Base-by-base conservation (phyloP, 2,797 vertebrate genomes). In the Diplodus sargus region DNA sequence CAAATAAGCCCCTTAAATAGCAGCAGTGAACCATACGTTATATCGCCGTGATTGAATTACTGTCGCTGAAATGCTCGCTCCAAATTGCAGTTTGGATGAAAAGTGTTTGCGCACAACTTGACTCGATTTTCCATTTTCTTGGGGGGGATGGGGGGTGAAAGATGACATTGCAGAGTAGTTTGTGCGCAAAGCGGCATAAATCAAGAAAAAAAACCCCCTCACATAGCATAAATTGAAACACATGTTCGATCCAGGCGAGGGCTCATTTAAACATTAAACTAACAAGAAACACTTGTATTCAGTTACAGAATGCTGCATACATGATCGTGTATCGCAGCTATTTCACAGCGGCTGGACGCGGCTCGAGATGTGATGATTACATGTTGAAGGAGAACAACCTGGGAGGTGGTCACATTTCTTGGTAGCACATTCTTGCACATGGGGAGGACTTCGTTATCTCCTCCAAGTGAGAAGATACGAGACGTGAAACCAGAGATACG, bases 151-250 rank as follows among this genome's bases (percentile, higher is more conserved):
- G 7, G 42, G 73, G 71, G 49, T 25, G 25, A 69, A 79, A 2
- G 15, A 79, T 82, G 80, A 87, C 73, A 66, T 61, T 34, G 69
- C 60, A 68, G 74, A 64, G 34, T 7, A 34, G 70, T 63, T 62
- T 78, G 58, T 13, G 58, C 20, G 3, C 30, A 74, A 77, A 70
- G 76, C 72, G 49, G 75, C 34, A 70, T 89, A 85, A 89, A 90
- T 92, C 88, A 87, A 76, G 64, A 69, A 85, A 85, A 77, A 34
- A 34, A n/a, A n/a, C n/a, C 3, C 30, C 30, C 61, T 82, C 79
- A 69, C 76, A 57, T 57, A 34, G 71, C 18, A 78, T 90, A 86
- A 89, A 86, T 73, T 87, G 81, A 91, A 91, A 89, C 89, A 90
- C 62, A 73, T 87, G 88, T 84, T 82, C 78, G 54, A 81, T 80